Evolutionary conservation across 2,888 invertebrate genomes (phyloP).

Genomic region (Netelia fuscicornis): DNA sequence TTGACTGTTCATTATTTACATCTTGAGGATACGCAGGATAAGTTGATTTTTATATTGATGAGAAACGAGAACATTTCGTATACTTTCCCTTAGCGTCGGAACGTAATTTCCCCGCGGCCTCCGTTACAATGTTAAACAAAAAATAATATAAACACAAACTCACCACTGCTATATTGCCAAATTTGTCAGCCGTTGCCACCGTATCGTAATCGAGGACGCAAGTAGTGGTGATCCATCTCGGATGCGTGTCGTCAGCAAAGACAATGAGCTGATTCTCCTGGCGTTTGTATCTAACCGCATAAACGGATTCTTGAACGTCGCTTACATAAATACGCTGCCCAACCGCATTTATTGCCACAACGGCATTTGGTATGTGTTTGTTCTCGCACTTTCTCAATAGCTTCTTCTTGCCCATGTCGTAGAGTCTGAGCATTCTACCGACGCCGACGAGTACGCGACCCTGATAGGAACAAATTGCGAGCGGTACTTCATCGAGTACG

Average conservation of each 20-base stretch:
- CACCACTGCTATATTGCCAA: conserved; percentile 97
- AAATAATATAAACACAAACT: conserved; percentile 77
- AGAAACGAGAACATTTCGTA: not conserved
- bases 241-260: conserved; percentile 99
- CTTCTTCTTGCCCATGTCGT: conserved; percentile 98
- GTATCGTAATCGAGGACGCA: conserved; percentile 98
- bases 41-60: not conserved
- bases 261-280: conserved; percentile 99
- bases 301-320: conserved; percentile 98
- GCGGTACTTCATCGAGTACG: conserved; percentile 95
- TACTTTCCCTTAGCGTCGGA: not conserved
- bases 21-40: too few species aligned
- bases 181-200: conserved; percentile 98
- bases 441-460: conserved; percentile 97
- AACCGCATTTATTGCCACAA: conserved; percentile 96
- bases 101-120: too few species aligned
- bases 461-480: conserved; percentile 95
- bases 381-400: conserved; percentile 99
- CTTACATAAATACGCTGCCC: conserved; percentile 97
- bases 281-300: conserved; percentile 97
- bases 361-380: conserved; percentile 97
- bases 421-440: conserved; percentile 95
- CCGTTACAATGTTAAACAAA: not conserved
- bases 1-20: too few species aligned
- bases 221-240: conserved; percentile 97